Base-by-base conservation (phyloP, 2,888 invertebrate species). In the Diarsia brunnea region DNA sequence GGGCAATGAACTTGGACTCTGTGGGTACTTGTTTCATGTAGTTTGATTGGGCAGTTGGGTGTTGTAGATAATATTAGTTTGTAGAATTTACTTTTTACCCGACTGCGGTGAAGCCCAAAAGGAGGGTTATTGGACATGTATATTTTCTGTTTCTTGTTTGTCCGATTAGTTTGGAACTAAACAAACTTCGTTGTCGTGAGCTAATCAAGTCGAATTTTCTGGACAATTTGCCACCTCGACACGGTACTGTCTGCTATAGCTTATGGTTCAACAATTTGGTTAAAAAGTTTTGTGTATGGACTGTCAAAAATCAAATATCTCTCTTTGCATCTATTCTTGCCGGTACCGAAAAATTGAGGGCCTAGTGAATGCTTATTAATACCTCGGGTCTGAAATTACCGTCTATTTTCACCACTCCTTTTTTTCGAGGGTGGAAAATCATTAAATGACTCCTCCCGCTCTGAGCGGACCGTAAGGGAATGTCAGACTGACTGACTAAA, bases 1-100 rank as follows among this genome's bases (percentile, higher is more conserved):
- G 82, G 80, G 38, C 70, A 73, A 76, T 76, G 78, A 84, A 78
- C 82, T 74, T 66, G 43, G 12, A n/a, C 3, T 45, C 10, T 64
- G 24, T 38, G 24, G n/a, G 0, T n/a, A 16, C 8, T 31, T 12
- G 2, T 53, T 2, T 24, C 11, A 53, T 24, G 12, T 79, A 19
- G 19, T 45, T 66, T 38, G 21, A 1, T 16, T 78, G 5, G 24
- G 10, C n/a, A 24, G 8, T 31, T 1, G 21, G 16, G 31, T n/a
- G 53, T 53, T 53, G 12, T 1, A n/a, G 51, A 51, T 21, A 51
- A 51, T 51, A 4, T 14, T 47, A 1, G 45, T 47, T 31, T 31
- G 31, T 3, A 31, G 31, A 31, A 31, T 31, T 31, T 31, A 31
- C 31, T 31, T 31, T n/a, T 31, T 31, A 31, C 31, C 31, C 31